phyloP scores from a whole-genome alignment of 1,140 invertebrate species.

The Gryon sp. region DNA sequence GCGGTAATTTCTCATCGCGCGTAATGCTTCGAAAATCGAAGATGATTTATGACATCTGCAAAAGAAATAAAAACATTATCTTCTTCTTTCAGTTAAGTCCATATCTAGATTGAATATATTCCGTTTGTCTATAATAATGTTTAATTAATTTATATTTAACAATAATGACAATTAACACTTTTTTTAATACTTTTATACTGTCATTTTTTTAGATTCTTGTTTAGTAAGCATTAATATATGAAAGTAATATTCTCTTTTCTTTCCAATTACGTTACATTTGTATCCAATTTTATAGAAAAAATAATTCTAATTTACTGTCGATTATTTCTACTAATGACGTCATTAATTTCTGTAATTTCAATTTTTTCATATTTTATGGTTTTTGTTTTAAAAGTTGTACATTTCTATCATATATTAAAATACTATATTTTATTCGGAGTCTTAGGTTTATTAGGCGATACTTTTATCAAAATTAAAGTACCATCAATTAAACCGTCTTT shows the following conservation, averaged over 20 bases:
- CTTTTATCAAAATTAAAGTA: slow-evolving; percentile 48
- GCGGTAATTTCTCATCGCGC: slow-evolving; percentile 26
- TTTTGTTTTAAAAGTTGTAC: slow-evolving; percentile 35
- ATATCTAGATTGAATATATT: too few relatives aligned
- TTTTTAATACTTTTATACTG: too few relatives aligned
- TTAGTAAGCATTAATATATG: too few relatives aligned
- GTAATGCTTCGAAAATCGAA: slow-evolving; percentile 28
- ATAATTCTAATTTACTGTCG: slow-evolving; percentile 38
- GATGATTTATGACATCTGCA: slow-evolving; percentile 21
- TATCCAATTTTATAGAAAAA: too few relatives aligned
- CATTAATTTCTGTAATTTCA: slow-evolving; percentile 49
- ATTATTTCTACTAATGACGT: slow-evolving; percentile 38
- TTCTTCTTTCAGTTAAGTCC: too few relatives aligned
- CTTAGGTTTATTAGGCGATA: slow-evolving; percentile 28
- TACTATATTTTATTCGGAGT: slow-evolving; percentile 18
- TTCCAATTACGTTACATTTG: too few relatives aligned
- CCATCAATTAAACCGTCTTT: slow-evolving; percentile 45
- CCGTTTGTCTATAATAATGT: too few relatives aligned
- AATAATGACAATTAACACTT: too few relatives aligned
- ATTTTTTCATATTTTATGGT: slow-evolving; percentile 29
- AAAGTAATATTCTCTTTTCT: too few relatives aligned
- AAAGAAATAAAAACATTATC: neutral
- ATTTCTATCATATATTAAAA: slow-evolving; percentile 45
- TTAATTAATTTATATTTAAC: too few relatives aligned
- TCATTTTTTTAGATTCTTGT: too few relatives aligned